These are phyloP conservation scores for Zaprionus bogoriensis DNA, from an alignment of 2,888 invertebrate species.

Conservation along the genomic window DNA sequence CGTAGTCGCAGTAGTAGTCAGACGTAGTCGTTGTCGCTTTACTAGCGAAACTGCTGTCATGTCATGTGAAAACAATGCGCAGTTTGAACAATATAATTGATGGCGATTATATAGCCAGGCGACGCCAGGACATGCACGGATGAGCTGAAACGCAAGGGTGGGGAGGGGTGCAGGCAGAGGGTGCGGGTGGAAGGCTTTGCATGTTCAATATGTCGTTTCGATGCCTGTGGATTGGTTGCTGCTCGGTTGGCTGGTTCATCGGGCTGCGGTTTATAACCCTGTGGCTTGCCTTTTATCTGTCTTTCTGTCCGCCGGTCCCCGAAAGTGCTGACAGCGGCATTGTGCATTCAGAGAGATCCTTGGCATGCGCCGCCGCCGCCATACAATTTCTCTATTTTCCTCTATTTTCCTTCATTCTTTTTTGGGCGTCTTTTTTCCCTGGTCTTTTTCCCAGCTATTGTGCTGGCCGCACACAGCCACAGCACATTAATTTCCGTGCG, in stretches of 20 bases:
- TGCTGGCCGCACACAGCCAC: slow-evolving; percentile 44
- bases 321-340: slow-evolving; percentile 66
- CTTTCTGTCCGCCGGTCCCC: slow-evolving; percentile 15
- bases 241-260: not conserved
- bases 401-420: slow-evolving; percentile 28
- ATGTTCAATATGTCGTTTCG: slow-evolving; percentile 56
- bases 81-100: slow-evolving; percentile 68
- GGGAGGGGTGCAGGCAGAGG: not conserved
- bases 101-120: slow-evolving; percentile 55
- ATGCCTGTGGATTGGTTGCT: slow-evolving; percentile 36
- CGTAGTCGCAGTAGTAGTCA: too few species aligned
- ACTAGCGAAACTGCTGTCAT: slow-evolving; percentile 30
- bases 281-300: slow-evolving; percentile 58
- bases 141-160: slow-evolving; percentile 13
- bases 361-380: slow-evolving; percentile 24
- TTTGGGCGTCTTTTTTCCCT: slow-evolving; percentile 12
- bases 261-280: slow-evolving; percentile 47
- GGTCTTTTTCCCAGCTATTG: slow-evolving; percentile 17
- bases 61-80: slow-evolving; percentile 51
- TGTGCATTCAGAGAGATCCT: slow-evolving; percentile 47
- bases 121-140: slow-evolving; percentile 30
- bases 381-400: slow-evolving; percentile 16
- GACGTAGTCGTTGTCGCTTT: slow-evolving; percentile 15
- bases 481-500: slow-evolving; percentile 76
- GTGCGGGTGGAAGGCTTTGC: slow-evolving; percentile 3